Evolutionary conservation across 2,113 vertebrate genomes (phyloP).

Genomic region (Macroglossus sobrinus): DNA sequence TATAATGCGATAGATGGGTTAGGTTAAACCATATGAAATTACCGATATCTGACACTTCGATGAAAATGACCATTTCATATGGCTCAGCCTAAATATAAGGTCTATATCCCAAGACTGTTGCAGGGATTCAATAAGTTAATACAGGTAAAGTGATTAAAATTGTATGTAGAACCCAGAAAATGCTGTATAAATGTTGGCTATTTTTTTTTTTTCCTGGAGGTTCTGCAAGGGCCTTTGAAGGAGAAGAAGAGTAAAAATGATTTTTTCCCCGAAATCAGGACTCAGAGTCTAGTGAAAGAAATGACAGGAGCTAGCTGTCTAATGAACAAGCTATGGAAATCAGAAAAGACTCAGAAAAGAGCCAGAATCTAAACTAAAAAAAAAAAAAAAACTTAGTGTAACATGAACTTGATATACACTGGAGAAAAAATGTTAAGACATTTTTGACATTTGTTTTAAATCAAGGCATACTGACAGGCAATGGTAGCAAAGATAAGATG

Average conservation of each 20-base stretch:
- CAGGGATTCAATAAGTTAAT: neutral
- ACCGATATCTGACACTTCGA: neutral
- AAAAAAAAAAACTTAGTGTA: neutral
- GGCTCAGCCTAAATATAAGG: slow-evolving; percentile 3
- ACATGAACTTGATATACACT: neutral
- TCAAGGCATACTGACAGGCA: neutral
- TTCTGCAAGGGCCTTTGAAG: neutral
- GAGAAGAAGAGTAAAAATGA: neutral
- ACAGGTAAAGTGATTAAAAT: neutral
- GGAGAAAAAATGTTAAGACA: neutral
- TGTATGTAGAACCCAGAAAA: neutral
- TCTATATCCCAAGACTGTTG: neutral
- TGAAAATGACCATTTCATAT: neutral
- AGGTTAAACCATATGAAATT: neutral
- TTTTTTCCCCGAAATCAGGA: neutral
- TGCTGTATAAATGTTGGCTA: neutral
- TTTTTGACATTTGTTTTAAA: slow-evolving; percentile 41
- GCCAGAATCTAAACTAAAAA: neutral
- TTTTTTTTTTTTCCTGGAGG: neutral
- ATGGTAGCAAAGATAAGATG: neutral
- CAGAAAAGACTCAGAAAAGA: neutral
- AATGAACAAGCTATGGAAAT: slow-evolving; percentile 13
- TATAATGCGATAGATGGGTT: neutral
- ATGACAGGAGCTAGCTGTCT: neutral
- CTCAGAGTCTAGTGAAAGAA: neutral